A percentile compares a stretch with the other conserved stretches of the same genome.
phyloP scores from a whole-genome alignment of 2,797 vertebrate species.

The Argentina silus region DNA sequence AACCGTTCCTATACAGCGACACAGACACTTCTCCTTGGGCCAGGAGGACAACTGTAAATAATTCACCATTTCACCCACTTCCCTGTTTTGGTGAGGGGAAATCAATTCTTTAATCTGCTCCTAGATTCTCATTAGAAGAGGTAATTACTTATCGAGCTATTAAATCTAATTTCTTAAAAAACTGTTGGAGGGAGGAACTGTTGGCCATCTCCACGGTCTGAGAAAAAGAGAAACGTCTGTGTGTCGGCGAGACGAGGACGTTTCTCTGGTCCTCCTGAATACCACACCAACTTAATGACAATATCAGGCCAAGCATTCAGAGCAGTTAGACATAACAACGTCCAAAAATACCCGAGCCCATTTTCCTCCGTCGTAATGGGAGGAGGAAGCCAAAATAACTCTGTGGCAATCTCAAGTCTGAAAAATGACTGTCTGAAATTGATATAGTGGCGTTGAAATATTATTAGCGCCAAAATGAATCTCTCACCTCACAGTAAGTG shows the following conservation, averaged over 20 bases:
- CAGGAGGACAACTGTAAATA: background rate
- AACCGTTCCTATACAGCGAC: background rate
- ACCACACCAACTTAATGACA: constrained; percentile 51
- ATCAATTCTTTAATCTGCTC: constrained; percentile 40
- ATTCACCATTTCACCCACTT: background rate
- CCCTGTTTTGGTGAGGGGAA: background rate
- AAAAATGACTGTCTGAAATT: constrained; percentile 62
- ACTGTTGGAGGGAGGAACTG: constrained; percentile 6
- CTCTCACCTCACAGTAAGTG: constrained; percentile 60
- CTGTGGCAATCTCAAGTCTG: constrained; percentile 38
- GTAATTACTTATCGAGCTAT: constrained; percentile 34
- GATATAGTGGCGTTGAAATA: constrained; percentile 56
- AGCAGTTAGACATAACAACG: constrained; percentile 61
- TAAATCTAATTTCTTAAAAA: constrained; percentile 16
- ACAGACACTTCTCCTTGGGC: background rate
- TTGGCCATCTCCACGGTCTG: constrained; percentile 32
- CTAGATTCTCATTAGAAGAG: constrained; percentile 33
- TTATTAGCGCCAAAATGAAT: constrained; percentile 67
- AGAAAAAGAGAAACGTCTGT: constrained; percentile 45
- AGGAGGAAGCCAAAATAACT: constrained; percentile 52
- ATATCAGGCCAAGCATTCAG: constrained; percentile 54
- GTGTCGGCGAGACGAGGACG: constrained; percentile 23
- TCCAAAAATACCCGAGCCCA: constrained; percentile 42
- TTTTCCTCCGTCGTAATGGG: constrained; percentile 48
- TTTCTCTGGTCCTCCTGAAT: constrained; percentile 50